A percentile compares a stretch with the other conserved stretches of the same genome.
These are phyloP conservation scores for Peromyscus aztecus DNA, from an alignment of 2,797 vertebrate species.

Conservation along the genomic window DNA sequence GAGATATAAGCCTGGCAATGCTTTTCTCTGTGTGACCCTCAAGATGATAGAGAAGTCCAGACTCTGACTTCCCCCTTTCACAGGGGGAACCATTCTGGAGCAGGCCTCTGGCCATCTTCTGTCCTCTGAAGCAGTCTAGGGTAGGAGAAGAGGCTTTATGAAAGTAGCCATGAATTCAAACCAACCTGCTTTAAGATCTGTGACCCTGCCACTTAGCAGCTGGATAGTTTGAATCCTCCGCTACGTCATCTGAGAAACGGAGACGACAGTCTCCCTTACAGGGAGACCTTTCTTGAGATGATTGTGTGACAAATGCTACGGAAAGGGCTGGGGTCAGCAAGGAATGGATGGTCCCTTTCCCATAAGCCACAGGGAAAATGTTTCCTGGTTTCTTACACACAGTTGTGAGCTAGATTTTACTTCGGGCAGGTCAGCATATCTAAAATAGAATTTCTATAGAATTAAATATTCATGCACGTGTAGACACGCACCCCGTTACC, in stretches of 20 bases:
- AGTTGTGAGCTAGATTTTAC: not conserved
- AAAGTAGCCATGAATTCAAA: not conserved
- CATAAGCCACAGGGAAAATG: not conserved
- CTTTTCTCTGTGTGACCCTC: not conserved
- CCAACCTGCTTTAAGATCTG: not conserved
- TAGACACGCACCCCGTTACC: not conserved
- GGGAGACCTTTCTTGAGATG: not conserved
- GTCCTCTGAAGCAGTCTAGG: not conserved
- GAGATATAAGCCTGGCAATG: not conserved
- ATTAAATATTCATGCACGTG: not conserved
- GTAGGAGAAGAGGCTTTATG: not conserved
- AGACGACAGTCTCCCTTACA: not conserved
- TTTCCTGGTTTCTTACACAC: not conserved
- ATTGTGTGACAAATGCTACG: not conserved
- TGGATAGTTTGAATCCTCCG: not conserved
- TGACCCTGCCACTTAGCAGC: not conserved
- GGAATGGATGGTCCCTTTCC: not conserved
- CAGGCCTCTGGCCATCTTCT: not conserved
- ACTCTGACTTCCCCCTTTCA: not conserved
- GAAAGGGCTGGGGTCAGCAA: not conserved
- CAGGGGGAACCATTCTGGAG: not conserved
- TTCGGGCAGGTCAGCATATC: not conserved
- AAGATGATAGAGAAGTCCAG: not conserved
- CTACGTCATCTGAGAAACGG: not conserved
- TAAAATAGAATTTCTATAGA: slow-evolving; percentile 1